These are phyloP conservation scores for Bambusicola thoracicus DNA, from an alignment of 2,113 vertebrate species.

Conservation along the genomic window DNA sequence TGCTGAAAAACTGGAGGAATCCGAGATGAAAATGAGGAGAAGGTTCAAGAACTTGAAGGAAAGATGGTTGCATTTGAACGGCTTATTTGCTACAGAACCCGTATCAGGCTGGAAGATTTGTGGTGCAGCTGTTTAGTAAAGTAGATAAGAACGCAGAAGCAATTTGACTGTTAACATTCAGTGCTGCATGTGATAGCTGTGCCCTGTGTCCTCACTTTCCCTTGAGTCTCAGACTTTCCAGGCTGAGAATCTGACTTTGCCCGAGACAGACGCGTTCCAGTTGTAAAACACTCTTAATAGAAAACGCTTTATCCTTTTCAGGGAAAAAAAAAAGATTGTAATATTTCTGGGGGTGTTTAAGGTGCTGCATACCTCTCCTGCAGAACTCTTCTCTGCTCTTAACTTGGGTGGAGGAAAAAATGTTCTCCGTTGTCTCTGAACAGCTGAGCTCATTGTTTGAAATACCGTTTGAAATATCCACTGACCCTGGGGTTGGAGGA, in stretches of 20 bases:
- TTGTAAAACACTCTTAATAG: constrained; percentile 26
- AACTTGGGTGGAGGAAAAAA: constrained; percentile 25
- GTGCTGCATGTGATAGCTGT: neutral
- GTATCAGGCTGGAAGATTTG: neutral
- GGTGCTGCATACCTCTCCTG: neutral
- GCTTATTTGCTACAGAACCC: neutral
- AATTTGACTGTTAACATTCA: neutral
- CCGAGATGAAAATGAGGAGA: neutral
- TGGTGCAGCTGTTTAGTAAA: neutral
- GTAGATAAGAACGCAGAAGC: neutral
- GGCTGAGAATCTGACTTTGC: constrained; percentile 39
- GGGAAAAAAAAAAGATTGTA: neutral
- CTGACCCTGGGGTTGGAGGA: neutral
- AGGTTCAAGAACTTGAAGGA: neutral
- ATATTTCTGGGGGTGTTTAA: neutral
- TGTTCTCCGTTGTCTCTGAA: neutral
- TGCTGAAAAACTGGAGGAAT: neutral
- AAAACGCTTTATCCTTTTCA: constrained; percentile 3
- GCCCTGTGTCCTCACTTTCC: neutral
- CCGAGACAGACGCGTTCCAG: neutral
- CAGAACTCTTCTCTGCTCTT: constrained; percentile 4
- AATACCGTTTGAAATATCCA: neutral
- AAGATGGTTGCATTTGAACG: neutral
- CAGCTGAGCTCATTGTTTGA: neutral
- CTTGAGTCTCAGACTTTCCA: constrained; percentile 38